These are phyloP conservation scores for Oreotrochilus melanogaster DNA, from an alignment of 2,113 vertebrate species.

Conservation along the genomic window DNA sequence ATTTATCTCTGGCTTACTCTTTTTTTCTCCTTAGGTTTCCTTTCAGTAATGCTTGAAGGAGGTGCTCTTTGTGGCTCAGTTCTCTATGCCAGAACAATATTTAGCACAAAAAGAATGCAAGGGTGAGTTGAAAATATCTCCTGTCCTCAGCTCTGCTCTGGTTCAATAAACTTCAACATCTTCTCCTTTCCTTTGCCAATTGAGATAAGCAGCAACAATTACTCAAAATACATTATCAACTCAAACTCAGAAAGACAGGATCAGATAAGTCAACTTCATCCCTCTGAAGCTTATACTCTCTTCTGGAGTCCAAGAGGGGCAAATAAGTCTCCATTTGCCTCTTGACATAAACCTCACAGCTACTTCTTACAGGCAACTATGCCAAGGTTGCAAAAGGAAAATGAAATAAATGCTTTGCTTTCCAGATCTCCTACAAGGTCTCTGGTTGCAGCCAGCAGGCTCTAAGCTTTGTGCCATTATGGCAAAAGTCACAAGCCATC, in stretches of 20 bases:
- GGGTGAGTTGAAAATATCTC: neutral
- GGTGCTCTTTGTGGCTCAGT: neutral
- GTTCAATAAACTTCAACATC: constrained; percentile 29
- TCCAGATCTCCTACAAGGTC: neutral
- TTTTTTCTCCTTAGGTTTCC: neutral
- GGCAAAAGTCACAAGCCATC: constrained; percentile 26
- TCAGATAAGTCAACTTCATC: neutral
- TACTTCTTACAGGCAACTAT: constrained; percentile 19
- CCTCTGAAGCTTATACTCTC: neutral
- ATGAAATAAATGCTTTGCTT: neutral
- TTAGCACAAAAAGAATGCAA: neutral
- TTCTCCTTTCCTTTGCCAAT: constrained; percentile 24
- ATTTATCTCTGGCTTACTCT: neutral
- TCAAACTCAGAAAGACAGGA: constrained; percentile 8
- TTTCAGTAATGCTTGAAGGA: neutral
- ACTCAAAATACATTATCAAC: neutral
- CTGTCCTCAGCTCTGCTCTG: constrained; percentile 8
- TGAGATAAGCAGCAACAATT: constrained; percentile 49
- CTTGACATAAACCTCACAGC: neutral
- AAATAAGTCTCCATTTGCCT: neutral
- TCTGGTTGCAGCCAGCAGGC: neutral
- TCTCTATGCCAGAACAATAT: neutral
- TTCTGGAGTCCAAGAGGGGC: neutral
- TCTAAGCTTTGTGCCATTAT: neutral
- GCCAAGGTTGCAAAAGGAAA: neutral